A percentile compares a stretch with the other conserved stretches of the same genome.
Evolutionary conservation across 2,888 invertebrate genomes (phyloP).

Genomic region (Acleris literana): DNA sequence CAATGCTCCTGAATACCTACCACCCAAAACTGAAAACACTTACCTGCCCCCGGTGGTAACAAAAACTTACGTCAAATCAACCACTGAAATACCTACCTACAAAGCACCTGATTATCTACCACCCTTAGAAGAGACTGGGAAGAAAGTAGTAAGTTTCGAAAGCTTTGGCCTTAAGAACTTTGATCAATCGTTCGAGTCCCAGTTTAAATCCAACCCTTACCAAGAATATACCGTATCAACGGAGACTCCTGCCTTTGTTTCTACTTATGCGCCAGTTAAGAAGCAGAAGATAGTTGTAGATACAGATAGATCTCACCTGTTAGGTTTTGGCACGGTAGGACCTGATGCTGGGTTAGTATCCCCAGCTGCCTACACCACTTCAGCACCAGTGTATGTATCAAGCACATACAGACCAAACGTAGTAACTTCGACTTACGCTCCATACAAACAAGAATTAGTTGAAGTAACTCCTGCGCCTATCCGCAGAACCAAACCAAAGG

Average conservation of each 20-base stretch:
- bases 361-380: conserved; percentile 61
- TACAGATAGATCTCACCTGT: conserved; percentile 70
- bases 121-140: conserved; percentile 46
- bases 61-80: conserved; percentile 55
- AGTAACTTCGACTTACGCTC: conserved; percentile 63
- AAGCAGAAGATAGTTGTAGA: conserved; percentile 74
- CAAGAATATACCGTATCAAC: conserved; percentile 52
- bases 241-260: conserved; percentile 42
- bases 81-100: conserved; percentile 55
- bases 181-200: conserved; percentile 43
- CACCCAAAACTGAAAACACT: conserved; percentile 42
- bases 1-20: conserved; percentile 53
- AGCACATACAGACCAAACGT: conserved; percentile 53
- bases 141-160: conserved; percentile 51
- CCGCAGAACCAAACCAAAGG: conserved; percentile 74
- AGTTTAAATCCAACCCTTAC: conserved; percentile 58
- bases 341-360: conserved; percentile 73
- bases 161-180: conserved; percentile 54
- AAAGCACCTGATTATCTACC: conserved; percentile 60
- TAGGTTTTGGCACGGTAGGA: conserved; percentile 76
- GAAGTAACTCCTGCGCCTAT: conserved; percentile 68
- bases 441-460: conserved; percentile 65
- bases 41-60: conserved; percentile 53
- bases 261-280: conserved; percentile 54
- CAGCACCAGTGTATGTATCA: conserved; percentile 49